Percentiles rank a stretch among this genome's conserved stretches.
These are phyloP conservation scores for Sinotaia quadrata DNA, from an alignment of 2,888 invertebrate genomes.

Conservation along the genomic window DNA sequence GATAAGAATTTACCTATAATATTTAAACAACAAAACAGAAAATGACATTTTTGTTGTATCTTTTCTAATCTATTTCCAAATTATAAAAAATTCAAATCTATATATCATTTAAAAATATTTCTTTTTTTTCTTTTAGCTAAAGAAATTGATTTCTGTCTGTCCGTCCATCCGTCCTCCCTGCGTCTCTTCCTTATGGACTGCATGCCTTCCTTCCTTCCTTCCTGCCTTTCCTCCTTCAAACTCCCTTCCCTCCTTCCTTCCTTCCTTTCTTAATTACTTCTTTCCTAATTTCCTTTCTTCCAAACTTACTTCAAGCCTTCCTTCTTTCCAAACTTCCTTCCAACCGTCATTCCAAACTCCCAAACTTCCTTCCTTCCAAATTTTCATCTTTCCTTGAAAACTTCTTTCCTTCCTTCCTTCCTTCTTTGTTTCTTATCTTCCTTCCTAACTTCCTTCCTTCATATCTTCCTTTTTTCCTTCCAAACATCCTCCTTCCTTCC, in stretches of 20 bases:
- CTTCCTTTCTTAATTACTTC: not conserved
- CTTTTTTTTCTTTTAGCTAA: constrained; percentile 12
- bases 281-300: not conserved
- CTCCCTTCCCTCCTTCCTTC: not conserved
- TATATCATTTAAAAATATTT: not conserved
- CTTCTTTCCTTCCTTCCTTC: constrained; percentile 6
- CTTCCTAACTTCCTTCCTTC: constrained; percentile 5
- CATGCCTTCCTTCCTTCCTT: not conserved
- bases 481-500: not conserved
- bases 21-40: too few relatives aligned
- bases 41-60: too few relatives aligned
- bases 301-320: not conserved
- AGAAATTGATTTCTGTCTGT: constrained; percentile 12
- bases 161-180: not conserved
- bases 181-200: constrained; percentile 5
- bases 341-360: not conserved
- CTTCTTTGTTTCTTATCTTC: constrained; percentile 2
- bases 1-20: too few relatives aligned
- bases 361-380: not conserved
- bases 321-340: not conserved
- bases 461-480: not conserved
- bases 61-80: not conserved
- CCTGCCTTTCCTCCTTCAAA: not conserved
- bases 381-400: not conserved
- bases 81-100: not conserved